Base-by-base conservation (phyloP, 2,797 vertebrate species). In the Catostomus latipinnis region DNA sequence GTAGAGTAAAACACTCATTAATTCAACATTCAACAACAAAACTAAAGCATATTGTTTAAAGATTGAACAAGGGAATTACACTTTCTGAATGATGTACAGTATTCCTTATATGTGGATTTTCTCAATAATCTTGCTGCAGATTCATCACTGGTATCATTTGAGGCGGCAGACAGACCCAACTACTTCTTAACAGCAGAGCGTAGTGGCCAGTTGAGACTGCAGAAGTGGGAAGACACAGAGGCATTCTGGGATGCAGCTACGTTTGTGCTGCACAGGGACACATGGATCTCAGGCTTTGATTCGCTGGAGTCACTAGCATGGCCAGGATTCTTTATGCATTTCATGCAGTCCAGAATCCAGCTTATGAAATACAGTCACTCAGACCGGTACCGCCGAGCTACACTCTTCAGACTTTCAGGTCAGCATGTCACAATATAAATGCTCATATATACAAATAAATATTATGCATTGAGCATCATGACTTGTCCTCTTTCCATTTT, bases 141-240 rank as follows among this genome's bases (percentile, higher is more conserved):
- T 88, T 89, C 92, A 0, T 96, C 93, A 0, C 88, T 96, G 48
- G 92, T 98, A 76, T 98, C 97, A 54, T 94, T 99, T 65, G 98
- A 99, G 91, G 90, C 94, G 0, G 93, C 94, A 0, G 93, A 96
- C 73, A 94, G 96, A 86, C 96, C 97, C 4, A 99, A 99, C 92
- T 96, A 96, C 90, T 99, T 98, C 90, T 91, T 99, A 82, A 90
- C 81, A 0, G 56, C 91, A 49, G 89, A 90, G 54, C 84, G 86
- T 67, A 92, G 91, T 8, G 95, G 95, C 58, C 94, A 93, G 10
- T 81, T 98, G 78, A 88, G 81, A 43, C 85, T 98, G 84, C 87
- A 91, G 71, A 98, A 97, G 88, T 98, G 97, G 97, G 89, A 94
- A 86, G 91, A 90, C 45, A 92, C 56, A 0, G 88, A 90, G 14